Evolutionary conservation across 2,113 vertebrate genomes (phyloP), one percentile per base, ranked within the genome.

Genomic region (Engraulis encrasicolus): DNA sequence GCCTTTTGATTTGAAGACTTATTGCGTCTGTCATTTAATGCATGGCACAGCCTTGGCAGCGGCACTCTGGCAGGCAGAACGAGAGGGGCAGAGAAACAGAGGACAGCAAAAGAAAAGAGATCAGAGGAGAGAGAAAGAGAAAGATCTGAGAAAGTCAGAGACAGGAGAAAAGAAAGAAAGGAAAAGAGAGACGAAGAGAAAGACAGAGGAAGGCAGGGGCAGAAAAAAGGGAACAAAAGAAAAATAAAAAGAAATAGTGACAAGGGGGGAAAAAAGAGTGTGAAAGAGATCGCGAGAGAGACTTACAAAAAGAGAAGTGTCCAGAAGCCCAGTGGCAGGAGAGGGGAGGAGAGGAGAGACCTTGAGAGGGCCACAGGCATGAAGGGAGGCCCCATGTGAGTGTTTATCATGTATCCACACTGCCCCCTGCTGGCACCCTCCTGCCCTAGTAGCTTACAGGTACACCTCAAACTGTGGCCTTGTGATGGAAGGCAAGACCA

Each of bases 341-440:
- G 54, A n/a, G 20, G 9, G 54, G 23, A n/a, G 4, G 20, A 58
- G 20, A n/a, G 54, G n/a, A 58, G 19, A 27, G 23, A 27, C 58
- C 27, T 66, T 27, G 3, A 11, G 23, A 58, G 54, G 14, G 11
- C 7, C n/a, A 1, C 7, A 66, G 58, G 27, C n/a, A 31, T 12
- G 31, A 31, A 66, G 12, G 11, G 58, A 48, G 78, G 81, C 77
- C 85, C 87, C 61, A 37, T 27, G 27, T 66, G 18, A 83, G 14
- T 23, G 23, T 66, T 31, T 31, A 74, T 52, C 50, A 34, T 0
- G 80, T 54, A 81, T 52, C 81, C 18, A 93, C 74, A 91, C 87
- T 93, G 92, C 83, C 87, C 89, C 89, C 92, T 92, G 81, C 86
- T 92, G 92, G 92, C 31, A 9, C 14, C 58, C 15, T 17, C n/a